A percentile compares a stretch with the other conserved stretches of the same genome.
These are phyloP conservation scores for Paracentrotus lividus DNA, from an alignment of 53 echinoderm and acorn worm genomes.

Conservation along the genomic window DNA sequence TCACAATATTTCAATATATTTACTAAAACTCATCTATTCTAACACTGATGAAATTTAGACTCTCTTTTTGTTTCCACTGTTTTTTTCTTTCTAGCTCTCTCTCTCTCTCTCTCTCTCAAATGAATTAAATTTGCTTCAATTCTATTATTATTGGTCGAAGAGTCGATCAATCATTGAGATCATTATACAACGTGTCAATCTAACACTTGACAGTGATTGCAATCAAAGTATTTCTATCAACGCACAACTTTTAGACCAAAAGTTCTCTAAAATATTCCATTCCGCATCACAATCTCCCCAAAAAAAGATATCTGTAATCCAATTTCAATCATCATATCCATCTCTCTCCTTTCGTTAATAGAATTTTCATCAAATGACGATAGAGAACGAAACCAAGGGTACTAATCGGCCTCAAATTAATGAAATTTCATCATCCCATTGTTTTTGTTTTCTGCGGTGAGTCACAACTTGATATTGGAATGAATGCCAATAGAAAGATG, in stretches of 20 bases:
- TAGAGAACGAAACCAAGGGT: slow-evolving; percentile 13
- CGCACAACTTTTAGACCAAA: background rate
- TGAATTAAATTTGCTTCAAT: background rate
- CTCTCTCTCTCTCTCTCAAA: background rate
- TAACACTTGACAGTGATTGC: background rate
- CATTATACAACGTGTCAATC: background rate
- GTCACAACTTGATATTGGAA: slow-evolving; percentile 51
- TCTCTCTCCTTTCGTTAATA: slow-evolving; percentile 6
- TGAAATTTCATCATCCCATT: slow-evolving; percentile 53
- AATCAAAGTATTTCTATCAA: slow-evolving; percentile 9
- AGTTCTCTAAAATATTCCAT: background rate
- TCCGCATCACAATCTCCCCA: background rate
- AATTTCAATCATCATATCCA: slow-evolving; percentile 32
- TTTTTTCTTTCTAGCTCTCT: background rate
- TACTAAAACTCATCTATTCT: background rate
- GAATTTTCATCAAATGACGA: slow-evolving; percentile 30
- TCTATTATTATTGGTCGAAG: background rate
- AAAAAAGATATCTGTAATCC: background rate
- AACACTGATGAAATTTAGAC: background rate
- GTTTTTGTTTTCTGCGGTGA: slow-evolving; percentile 54
- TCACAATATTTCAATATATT: too few relatives aligned
- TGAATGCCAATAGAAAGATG: slow-evolving; percentile 2
- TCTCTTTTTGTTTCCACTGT: background rate
- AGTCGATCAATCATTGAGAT: slow-evolving; percentile 9
- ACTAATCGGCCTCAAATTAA: slow-evolving; percentile 30